A percentile compares a stretch with the other conserved stretches of the same genome.
Conservation (phyloP, 2,797 vertebrate genomes). For the Coranthus polyacanthus region DNA sequence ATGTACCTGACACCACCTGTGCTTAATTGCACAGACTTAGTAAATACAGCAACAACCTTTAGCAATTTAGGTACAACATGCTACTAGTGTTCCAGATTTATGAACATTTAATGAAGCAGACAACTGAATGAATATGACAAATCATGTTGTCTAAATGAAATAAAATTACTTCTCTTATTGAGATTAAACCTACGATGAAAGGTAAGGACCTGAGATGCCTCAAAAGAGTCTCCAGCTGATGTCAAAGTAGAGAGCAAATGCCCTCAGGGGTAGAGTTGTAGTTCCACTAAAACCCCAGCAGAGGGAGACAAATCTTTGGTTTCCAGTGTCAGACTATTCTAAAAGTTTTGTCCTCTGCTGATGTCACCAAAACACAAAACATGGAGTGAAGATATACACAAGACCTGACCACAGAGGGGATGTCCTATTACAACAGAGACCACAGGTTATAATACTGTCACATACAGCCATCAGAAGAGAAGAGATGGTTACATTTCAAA, state of each 20-base stretch:
- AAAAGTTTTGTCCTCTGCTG: constrained; percentile 43
- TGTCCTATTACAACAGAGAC: neutral
- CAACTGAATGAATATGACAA: neutral
- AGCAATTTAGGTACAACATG: neutral
- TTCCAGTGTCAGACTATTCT: neutral
- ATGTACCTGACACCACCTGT: constrained; percentile 26
- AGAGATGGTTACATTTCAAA: neutral
- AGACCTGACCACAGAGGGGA: neutral
- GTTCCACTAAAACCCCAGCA: constrained; percentile 49
- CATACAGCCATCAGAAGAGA: no score
- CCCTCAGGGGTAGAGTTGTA: constrained; percentile 10
- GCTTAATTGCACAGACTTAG: neutral
- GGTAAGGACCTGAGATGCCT: neutral
- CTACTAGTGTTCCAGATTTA: neutral
- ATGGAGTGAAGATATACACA: neutral
- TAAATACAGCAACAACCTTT: neutral
- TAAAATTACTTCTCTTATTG: neutral
- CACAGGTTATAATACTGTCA: neutral
- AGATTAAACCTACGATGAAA: neutral
- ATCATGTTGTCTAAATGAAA: constrained; percentile 2
- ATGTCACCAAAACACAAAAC: constrained; percentile 10
- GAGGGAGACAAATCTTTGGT: constrained; percentile 67
- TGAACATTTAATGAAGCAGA: neutral
- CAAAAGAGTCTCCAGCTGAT: neutral
- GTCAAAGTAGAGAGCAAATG: neutral